Evolutionary conservation across 2,113 vertebrate genomes (phyloP).

Genomic region (Mastomys coucha): DNA sequence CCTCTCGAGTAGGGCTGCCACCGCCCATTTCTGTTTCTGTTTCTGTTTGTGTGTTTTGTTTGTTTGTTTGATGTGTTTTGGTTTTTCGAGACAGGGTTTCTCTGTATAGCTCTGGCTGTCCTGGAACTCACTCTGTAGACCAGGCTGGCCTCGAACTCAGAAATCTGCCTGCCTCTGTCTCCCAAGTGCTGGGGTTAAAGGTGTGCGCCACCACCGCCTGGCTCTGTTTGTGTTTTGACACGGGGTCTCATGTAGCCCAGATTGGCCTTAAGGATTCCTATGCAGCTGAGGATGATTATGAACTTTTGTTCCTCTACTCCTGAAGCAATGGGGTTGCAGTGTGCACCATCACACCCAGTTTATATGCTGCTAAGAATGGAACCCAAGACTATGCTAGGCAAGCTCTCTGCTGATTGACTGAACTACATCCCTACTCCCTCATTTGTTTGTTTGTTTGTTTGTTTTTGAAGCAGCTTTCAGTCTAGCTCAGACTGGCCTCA

Average conservation of each 20-base stretch:
- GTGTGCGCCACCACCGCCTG: too few relatives aligned
- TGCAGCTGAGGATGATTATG: background rate
- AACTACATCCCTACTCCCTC: background rate
- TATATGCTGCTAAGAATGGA: background rate
- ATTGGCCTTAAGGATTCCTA: background rate
- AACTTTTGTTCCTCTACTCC: background rate
- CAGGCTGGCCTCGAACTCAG: too few relatives aligned
- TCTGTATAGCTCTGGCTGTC: too few relatives aligned
- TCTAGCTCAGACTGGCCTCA: background rate
- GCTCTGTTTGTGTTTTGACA: too few relatives aligned
- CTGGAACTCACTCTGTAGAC: too few relatives aligned
- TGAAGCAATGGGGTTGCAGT: background rate
- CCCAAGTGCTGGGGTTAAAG: too few relatives aligned
- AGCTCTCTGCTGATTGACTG: background rate
- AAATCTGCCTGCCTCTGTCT: too few relatives aligned
- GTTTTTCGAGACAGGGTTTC: too few relatives aligned
- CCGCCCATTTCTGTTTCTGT: background rate
- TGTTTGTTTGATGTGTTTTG: too few relatives aligned
- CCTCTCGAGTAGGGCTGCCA: background rate
- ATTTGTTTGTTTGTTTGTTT: background rate
- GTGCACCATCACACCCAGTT: too few relatives aligned
- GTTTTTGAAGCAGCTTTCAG: background rate
- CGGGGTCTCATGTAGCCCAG: background rate
- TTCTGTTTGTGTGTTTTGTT: too few relatives aligned
- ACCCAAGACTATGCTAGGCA: too few relatives aligned